Evolutionary conservation across 1,140 invertebrate genomes (phyloP).

Genomic region (Tetragnatha versicolor): DNA sequence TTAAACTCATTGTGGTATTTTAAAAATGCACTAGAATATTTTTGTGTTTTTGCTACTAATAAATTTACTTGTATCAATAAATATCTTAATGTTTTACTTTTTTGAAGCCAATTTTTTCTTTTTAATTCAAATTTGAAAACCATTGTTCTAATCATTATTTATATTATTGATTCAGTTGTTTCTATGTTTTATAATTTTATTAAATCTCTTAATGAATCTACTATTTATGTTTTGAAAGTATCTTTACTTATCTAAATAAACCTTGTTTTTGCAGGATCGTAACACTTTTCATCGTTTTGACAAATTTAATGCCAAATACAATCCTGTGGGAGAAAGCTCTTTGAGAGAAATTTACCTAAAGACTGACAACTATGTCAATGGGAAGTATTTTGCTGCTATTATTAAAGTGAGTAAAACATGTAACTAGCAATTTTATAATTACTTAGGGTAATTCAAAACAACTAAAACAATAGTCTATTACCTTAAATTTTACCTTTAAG

Average conservation of each 20-base stretch:
- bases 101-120: too few species aligned
- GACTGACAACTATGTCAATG: constrained; percentile 95
- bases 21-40: too few species aligned
- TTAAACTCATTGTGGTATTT: too few species aligned
- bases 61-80: too few species aligned
- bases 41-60: too few species aligned
- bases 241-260: background rate
- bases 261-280: constrained; percentile 74
- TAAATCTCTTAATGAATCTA: background rate
- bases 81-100: too few species aligned
- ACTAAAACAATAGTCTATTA: background rate
- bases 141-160: too few species aligned
- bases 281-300: constrained; percentile 99
- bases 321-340: constrained; percentile 96
- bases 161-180: background rate
- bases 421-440: background rate
- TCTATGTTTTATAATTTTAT: background rate
- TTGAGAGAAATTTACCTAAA: constrained; percentile 98
- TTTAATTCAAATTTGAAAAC: too few species aligned
- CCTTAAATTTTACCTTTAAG: background rate
- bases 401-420: constrained; percentile 75
- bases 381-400: constrained; percentile 98
- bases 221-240: background rate
- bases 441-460: background rate
- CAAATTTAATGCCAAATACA: constrained; percentile 99